Evolutionary conservation across 2,888 invertebrate genomes (phyloP).

Genomic region (Epinotia bilunana): DNA sequence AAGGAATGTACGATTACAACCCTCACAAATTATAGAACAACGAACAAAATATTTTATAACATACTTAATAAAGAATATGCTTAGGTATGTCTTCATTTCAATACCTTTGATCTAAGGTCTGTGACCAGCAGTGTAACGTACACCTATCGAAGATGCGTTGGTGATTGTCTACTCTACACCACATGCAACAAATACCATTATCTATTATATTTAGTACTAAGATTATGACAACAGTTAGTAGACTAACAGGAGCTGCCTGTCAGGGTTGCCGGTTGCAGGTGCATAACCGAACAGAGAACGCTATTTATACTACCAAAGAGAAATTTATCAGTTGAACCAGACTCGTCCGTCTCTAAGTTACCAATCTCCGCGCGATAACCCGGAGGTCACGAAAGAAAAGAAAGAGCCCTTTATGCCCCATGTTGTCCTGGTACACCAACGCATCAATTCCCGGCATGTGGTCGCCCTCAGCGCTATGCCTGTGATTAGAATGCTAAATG

Average conservation of each 20-base stretch:
- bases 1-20: no score
- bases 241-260: not conserved
- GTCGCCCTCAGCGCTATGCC: constrained; percentile 19
- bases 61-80: no score
- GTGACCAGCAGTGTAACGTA: no score
- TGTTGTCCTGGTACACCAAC: constrained; percentile 35
- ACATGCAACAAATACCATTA: no score
- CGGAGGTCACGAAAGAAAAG: constrained; percentile 28
- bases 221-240: not conserved
- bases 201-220: not conserved
- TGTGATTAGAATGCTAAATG: constrained; percentile 17
- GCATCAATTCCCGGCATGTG: not conserved
- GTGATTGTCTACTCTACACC: no score
- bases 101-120: no score
- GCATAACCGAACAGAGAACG: not conserved
- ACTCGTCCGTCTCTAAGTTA: constrained; percentile 26
- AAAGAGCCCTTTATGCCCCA: constrained; percentile 30
- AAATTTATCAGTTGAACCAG: constrained; percentile 27
- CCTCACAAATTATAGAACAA: no score
- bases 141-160: no score
- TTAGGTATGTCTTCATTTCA: no score
- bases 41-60: no score
- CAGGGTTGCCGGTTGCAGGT: not conserved
- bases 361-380: constrained; percentile 39
- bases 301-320: constrained; percentile 15